Percentiles rank a stretch among this genome's conserved stretches.
phyloP scores from a whole-genome alignment of 2,888 invertebrate species.

The Ormyrus thymus region DNA sequence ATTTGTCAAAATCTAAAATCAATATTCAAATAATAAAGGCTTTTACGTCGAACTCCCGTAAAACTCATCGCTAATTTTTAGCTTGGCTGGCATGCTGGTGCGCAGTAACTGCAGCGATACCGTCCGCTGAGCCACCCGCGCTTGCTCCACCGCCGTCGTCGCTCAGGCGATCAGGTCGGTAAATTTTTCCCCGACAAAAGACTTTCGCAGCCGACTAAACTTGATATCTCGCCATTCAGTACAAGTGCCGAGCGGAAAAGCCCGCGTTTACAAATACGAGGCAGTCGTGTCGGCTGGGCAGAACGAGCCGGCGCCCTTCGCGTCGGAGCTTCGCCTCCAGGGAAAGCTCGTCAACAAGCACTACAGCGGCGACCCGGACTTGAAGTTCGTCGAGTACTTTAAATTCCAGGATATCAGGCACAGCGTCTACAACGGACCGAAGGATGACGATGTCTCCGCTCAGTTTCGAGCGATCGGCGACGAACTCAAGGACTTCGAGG shows the following conservation, averaged over 20 bases:
- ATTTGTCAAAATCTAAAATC: too few relatives aligned
- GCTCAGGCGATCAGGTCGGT: background rate
- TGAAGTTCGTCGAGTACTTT: constrained; percentile 64
- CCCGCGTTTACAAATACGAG: constrained; percentile 70
- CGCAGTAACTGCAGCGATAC: background rate
- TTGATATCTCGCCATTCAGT: background rate
- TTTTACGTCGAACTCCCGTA: too few relatives aligned
- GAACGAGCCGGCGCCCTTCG: constrained; percentile 66
- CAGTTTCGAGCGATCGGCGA: constrained; percentile 57
- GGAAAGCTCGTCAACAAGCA: constrained; percentile 70
- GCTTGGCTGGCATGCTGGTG: too few relatives aligned
- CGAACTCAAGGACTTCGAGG: constrained; percentile 58
- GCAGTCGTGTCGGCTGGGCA: constrained; percentile 72
- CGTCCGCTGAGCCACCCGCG: background rate
- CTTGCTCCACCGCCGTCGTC: background rate
- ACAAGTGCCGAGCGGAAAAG: constrained; percentile 1
- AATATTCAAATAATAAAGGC: too few relatives aligned
- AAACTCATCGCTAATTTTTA: too few relatives aligned
- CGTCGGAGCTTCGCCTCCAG: constrained; percentile 69
- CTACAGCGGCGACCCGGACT: constrained; percentile 58
- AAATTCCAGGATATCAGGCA: constrained; percentile 68
- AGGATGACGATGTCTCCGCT: constrained; percentile 50
- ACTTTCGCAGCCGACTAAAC: too few relatives aligned
- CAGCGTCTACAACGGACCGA: constrained; percentile 68
- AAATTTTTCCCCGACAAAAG: background rate